A percentile compares a stretch with the other conserved stretches of the same genome.
These are phyloP conservation scores for Helicoverpa assulta DNA, from an alignment of 2,888 invertebrate genomes.

Conservation along the genomic window DNA sequence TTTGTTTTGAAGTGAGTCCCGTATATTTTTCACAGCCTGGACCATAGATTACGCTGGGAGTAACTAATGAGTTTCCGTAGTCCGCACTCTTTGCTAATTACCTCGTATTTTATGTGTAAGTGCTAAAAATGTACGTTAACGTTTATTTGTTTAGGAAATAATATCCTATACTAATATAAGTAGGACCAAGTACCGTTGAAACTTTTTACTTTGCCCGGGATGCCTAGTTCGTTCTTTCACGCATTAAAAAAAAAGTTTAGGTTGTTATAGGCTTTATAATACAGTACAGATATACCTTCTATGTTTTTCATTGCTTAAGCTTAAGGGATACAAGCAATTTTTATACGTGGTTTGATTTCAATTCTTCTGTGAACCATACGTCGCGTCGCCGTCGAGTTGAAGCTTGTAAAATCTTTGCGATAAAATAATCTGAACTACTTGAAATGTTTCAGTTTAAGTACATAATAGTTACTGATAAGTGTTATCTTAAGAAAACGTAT, in stretches of 20 bases:
- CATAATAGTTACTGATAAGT: not conserved
- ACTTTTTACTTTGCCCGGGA: too few species aligned
- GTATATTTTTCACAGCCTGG: constrained; percentile 39
- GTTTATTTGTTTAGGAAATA: constrained; percentile 23
- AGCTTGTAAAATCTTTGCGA: too few species aligned
- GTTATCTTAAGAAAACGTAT: not conserved
- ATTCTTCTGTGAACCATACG: too few species aligned
- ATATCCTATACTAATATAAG: not conserved
- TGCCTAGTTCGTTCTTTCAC: too few species aligned
- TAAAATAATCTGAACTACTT: not conserved
- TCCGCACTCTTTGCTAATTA: constrained; percentile 53
- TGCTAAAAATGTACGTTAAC: constrained; percentile 32
- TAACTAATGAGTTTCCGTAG: constrained; percentile 67
- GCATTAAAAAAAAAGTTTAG: too few species aligned
- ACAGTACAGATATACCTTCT: too few species aligned
- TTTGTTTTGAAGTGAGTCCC: constrained; percentile 24
- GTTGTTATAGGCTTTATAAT: too few species aligned
- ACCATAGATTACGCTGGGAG: constrained; percentile 58
- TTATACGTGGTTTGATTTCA: too few species aligned
- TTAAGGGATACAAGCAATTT: too few species aligned
- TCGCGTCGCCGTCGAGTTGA: too few species aligned
- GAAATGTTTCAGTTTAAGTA: not conserved
- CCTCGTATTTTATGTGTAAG: constrained; percentile 48
- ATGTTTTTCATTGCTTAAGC: too few species aligned
- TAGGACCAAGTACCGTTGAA: too few species aligned